phyloP scores from a whole-genome alignment of 1,140 invertebrate species.

The Zaprionus camerounensis region DNA sequence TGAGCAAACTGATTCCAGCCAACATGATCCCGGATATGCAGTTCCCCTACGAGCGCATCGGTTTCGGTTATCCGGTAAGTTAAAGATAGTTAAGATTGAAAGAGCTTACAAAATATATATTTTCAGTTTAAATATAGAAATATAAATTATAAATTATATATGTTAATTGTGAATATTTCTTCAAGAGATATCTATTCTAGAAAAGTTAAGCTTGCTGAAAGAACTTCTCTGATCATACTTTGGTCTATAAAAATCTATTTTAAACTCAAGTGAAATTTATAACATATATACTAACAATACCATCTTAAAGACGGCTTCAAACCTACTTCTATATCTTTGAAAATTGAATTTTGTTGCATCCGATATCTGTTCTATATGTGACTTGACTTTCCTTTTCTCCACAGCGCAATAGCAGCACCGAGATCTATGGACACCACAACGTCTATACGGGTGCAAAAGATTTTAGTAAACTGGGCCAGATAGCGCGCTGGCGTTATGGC shows the following conservation, averaged over 20 bases:
- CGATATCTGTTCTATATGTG: neutral
- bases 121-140: too few relatives aligned
- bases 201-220: too few relatives aligned
- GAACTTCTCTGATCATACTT: too few relatives aligned
- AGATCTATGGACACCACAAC: conserved; percentile 90
- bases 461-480: conserved; percentile 87
- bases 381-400: neutral
- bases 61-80: conserved; percentile 91
- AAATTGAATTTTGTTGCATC: too few relatives aligned
- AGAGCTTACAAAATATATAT: neutral
- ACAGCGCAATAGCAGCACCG: conserved; percentile 90
- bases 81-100: neutral
- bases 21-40: conserved; percentile 71
- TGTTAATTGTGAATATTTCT: too few relatives aligned
- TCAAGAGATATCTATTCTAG: too few relatives aligned
- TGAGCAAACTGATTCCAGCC: conserved; percentile 85
- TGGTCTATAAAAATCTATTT: too few relatives aligned
- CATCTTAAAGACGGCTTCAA: too few relatives aligned
- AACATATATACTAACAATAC: too few relatives aligned
- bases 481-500: conserved; percentile 88
- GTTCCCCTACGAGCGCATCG: conserved; percentile 89
- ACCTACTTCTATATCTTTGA: too few relatives aligned
- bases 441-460: conserved; percentile 88
- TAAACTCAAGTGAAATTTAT: too few relatives aligned
- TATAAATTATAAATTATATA: too few relatives aligned